phyloP scores from a whole-genome alignment of 2,888 invertebrate genomes.

The Ctena decussata region DNA sequence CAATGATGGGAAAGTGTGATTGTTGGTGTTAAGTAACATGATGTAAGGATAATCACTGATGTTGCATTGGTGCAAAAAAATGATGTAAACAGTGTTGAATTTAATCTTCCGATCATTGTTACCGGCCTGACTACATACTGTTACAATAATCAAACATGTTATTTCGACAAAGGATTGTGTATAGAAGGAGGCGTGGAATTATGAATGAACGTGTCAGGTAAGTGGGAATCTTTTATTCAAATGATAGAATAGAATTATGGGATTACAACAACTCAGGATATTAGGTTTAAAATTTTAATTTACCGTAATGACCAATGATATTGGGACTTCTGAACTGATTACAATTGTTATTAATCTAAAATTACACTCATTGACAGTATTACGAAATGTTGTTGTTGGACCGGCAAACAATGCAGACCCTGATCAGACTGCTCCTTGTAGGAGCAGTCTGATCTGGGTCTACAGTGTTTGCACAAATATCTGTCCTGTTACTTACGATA shows the following conservation, averaged over 20 bases:
- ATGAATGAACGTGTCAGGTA: constrained; percentile 16
- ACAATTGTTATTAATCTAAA: too few species aligned
- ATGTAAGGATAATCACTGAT: background rate
- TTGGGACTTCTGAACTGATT: too few species aligned
- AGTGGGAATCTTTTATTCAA: background rate
- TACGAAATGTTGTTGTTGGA: too few species aligned
- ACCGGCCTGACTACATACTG: background rate
- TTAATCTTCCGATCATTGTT: background rate
- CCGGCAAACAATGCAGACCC: too few species aligned
- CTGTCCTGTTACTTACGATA: too few species aligned
- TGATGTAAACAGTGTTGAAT: background rate
- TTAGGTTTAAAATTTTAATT: background rate
- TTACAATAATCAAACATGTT: background rate
- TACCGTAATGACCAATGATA: too few species aligned
- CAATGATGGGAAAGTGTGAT: background rate
- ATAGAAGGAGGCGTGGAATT: constrained; percentile 1
- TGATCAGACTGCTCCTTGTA: too few species aligned
- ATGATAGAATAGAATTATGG: background rate
- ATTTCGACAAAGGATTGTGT: constrained; percentile 6
- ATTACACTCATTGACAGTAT: too few species aligned
- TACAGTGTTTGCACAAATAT: too few species aligned
- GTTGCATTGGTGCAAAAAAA: background rate
- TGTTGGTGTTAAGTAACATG: background rate
- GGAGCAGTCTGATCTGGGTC: too few species aligned
- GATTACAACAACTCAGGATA: background rate